phyloP scores from a whole-genome alignment of 2,888 invertebrate species.

The Dendrolimus pini region DNA sequence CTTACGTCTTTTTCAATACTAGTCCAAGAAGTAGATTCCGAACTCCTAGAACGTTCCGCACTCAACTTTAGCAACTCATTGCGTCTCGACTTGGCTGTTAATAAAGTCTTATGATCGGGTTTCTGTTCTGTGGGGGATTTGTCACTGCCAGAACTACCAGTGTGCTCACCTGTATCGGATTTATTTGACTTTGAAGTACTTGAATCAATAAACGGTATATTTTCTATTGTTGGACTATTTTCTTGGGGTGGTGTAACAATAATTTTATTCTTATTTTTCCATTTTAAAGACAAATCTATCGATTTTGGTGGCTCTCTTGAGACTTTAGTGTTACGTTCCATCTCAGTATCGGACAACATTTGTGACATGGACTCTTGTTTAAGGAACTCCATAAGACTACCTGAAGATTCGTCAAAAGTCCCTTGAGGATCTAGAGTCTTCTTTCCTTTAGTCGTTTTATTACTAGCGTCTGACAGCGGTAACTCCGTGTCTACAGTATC shows the following conservation, averaged over 20 bases:
- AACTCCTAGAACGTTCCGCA: slow-evolving; percentile 85
- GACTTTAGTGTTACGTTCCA: slow-evolving; percentile 51
- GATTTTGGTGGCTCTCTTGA: slow-evolving; percentile 37
- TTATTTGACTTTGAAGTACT: slow-evolving; percentile 58
- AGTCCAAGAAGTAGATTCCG: slow-evolving; percentile 88
- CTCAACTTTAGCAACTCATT: slow-evolving; percentile 79
- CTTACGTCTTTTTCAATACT: slow-evolving; percentile 85
- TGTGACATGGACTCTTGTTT: slow-evolving; percentile 63
- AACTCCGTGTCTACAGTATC: slow-evolving; percentile 80
- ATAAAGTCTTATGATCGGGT: slow-evolving; percentile 47
- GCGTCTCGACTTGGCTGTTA: slow-evolving; percentile 68
- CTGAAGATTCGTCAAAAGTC: slow-evolving; percentile 76
- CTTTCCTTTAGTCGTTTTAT: slow-evolving; percentile 31
- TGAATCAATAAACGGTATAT: slow-evolving; percentile 63
- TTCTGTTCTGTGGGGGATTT: slow-evolving; percentile 61
- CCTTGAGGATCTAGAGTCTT: slow-evolving; percentile 71
- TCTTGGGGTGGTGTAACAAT: slow-evolving; percentile 79
- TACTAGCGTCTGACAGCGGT: slow-evolving; percentile 65
- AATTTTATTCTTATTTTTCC: slow-evolving; percentile 75
- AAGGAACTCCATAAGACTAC: slow-evolving; percentile 69
- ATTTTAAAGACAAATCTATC: slow-evolving; percentile 55
- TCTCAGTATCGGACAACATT: slow-evolving; percentile 52
- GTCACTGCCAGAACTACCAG: slow-evolving; percentile 61
- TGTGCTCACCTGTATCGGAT: slow-evolving; percentile 61
- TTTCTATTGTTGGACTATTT: slow-evolving; percentile 77